Conservation (phyloP, 2,888 invertebrate species). For the Drosophila falleni region DNA sequence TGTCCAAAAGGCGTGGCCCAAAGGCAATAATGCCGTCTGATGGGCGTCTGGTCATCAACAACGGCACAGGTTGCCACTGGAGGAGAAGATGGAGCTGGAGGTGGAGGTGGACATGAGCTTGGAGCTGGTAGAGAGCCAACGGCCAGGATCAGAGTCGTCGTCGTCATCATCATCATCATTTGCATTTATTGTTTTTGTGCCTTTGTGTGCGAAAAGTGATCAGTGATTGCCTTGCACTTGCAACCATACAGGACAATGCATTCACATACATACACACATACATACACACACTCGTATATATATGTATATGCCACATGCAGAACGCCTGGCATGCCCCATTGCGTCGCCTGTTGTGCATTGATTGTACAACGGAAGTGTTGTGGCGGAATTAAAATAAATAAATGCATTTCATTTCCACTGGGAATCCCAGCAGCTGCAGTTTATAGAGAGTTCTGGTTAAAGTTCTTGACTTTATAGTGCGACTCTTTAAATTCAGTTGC, state of each 20-base stretch:
- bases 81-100: slow-evolving; percentile 6
- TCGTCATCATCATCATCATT: slow-evolving; percentile 68
- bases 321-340: slow-evolving; percentile 54
- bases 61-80: slow-evolving; percentile 7
- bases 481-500: slow-evolving; percentile 35
- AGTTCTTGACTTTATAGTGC: slow-evolving; percentile 64
- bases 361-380: slow-evolving; percentile 83
- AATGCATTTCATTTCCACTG: slow-evolving; percentile 73
- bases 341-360: slow-evolving; percentile 67
- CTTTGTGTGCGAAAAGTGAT: slow-evolving; percentile 79
- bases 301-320: slow-evolving; percentile 45
- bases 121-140: slow-evolving; percentile 4
- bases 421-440: slow-evolving; percentile 29
- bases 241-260: slow-evolving; percentile 11
- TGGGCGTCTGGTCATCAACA: slow-evolving; percentile 66
- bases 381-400: slow-evolving; percentile 84
- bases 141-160: slow-evolving; percentile 54
- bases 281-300: slow-evolving; percentile 9
- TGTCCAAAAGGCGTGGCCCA: slow-evolving; percentile 52
- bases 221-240: slow-evolving; percentile 69
- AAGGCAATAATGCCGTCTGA: slow-evolving; percentile 70
- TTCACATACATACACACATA: neutral
- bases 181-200: slow-evolving; percentile 81
- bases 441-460: slow-evolving; percentile 10
- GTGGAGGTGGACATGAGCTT: neutral